These are phyloP conservation scores for Oreocharis arfaki DNA, from an alignment of 2,113 vertebrate genomes.

Conservation along the genomic window DNA sequence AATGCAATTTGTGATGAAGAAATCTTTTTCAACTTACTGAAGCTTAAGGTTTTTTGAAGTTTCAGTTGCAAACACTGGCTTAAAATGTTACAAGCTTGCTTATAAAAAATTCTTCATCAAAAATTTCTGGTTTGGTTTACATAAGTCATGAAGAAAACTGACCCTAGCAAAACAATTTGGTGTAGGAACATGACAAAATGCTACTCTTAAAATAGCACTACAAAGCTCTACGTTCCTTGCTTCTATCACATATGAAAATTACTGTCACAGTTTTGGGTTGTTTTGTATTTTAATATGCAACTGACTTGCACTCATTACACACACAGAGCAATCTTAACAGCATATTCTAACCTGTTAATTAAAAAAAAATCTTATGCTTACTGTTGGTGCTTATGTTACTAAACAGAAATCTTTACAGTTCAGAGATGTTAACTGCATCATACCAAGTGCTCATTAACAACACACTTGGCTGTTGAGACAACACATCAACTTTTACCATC, in stretches of 20 bases:
- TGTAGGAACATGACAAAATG: neutral
- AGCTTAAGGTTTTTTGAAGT: neutral
- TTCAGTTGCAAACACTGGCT: neutral
- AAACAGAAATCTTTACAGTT: neutral
- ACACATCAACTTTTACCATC: slow-evolving; percentile 76
- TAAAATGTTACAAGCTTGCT: neutral
- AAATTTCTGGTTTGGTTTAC: neutral
- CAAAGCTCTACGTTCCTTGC: neutral
- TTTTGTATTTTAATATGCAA: neutral
- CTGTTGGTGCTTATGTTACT: neutral
- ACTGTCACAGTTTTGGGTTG: neutral
- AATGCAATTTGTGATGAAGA: neutral
- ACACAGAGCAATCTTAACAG: neutral
- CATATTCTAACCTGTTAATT: neutral
- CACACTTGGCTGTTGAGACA: neutral
- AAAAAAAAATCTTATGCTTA: neutral
- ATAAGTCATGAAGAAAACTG: neutral
- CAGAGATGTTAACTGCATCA: neutral
- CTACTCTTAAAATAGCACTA: neutral
- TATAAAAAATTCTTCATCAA: neutral
- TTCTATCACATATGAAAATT: neutral
- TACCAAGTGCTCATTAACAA: neutral
- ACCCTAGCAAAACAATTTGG: neutral
- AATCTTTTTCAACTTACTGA: neutral
- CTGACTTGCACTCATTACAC: neutral